phyloP scores from a whole-genome alignment of 2,797 vertebrate species.

The Alca torda region DNA sequence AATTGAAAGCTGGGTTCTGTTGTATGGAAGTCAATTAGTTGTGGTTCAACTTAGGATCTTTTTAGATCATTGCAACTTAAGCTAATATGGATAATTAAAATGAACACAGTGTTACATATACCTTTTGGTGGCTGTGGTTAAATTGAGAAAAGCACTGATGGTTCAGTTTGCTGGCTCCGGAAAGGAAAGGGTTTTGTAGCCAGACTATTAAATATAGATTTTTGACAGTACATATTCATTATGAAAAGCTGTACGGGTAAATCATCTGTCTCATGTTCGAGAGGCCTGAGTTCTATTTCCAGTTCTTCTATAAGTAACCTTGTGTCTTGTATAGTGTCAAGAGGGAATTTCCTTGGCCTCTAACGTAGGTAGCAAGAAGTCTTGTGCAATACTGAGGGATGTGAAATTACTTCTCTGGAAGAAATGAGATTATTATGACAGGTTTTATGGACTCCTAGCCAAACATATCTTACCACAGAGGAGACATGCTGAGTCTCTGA shows the following conservation, averaged over 20 bases:
- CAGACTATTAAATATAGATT: background rate
- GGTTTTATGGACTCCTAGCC: background rate
- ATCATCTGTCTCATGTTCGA: background rate
- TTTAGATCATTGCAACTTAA: background rate
- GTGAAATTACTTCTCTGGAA: background rate
- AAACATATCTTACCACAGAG: background rate
- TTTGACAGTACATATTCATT: background rate
- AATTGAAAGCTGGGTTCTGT: background rate
- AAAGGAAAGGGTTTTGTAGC: background rate
- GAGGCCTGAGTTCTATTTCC: background rate
- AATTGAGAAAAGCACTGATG: background rate
- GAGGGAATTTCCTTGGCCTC: background rate
- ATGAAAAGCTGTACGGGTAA: background rate
- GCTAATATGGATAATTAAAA: background rate
- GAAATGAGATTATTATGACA: background rate
- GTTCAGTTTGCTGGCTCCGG: background rate
- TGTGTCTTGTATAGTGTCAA: background rate
- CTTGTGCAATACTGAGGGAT: background rate
- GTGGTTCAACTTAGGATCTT: background rate
- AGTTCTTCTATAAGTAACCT: background rate
- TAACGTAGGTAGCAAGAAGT: background rate
- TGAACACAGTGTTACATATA: background rate
- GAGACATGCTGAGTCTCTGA: background rate
- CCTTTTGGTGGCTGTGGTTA: background rate
- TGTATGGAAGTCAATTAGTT: background rate